These are phyloP conservation scores for Columba guinea DNA, from an alignment of 2,797 vertebrate species.

Conservation along the genomic window DNA sequence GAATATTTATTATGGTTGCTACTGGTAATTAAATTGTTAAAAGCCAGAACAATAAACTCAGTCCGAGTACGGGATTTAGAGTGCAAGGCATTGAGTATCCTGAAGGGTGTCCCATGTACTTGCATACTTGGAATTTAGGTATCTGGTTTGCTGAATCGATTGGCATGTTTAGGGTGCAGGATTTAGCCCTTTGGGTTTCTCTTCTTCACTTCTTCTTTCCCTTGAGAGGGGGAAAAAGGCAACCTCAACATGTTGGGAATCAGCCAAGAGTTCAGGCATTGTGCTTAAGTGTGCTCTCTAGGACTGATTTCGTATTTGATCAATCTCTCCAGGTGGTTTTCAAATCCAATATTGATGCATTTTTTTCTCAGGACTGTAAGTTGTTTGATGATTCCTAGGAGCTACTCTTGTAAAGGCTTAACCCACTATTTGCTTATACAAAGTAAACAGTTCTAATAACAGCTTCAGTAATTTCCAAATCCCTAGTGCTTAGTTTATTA, in stretches of 20 bases:
- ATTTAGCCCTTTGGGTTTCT: not conserved
- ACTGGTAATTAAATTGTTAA: not conserved
- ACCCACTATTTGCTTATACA: not conserved
- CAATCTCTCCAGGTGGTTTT: not conserved
- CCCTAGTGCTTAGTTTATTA: not conserved
- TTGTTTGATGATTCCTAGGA: slow-evolving; percentile 28
- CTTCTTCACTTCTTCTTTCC: not conserved
- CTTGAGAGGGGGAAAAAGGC: not conserved
- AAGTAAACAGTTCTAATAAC: slow-evolving; percentile 9
- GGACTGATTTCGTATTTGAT: slow-evolving; percentile 19
- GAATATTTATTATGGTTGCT: not conserved
- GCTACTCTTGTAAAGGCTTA: not conserved
- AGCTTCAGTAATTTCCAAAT: slow-evolving; percentile 21
- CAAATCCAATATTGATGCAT: slow-evolving; percentile 1
- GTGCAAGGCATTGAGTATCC: not conserved
- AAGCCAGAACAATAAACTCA: not conserved
- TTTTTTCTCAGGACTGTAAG: not conserved
- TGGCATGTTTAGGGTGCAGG: not conserved
- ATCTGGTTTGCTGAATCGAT: not conserved
- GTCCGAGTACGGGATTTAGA: not conserved
- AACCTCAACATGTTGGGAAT: not conserved
- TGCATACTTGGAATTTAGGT: not conserved
- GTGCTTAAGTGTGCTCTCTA: not conserved
- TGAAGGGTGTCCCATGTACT: not conserved
- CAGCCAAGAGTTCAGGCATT: not conserved